Base-by-base conservation (phyloP, 2,797 vertebrate genomes). In the Rousettus madagascariensis region DNA sequence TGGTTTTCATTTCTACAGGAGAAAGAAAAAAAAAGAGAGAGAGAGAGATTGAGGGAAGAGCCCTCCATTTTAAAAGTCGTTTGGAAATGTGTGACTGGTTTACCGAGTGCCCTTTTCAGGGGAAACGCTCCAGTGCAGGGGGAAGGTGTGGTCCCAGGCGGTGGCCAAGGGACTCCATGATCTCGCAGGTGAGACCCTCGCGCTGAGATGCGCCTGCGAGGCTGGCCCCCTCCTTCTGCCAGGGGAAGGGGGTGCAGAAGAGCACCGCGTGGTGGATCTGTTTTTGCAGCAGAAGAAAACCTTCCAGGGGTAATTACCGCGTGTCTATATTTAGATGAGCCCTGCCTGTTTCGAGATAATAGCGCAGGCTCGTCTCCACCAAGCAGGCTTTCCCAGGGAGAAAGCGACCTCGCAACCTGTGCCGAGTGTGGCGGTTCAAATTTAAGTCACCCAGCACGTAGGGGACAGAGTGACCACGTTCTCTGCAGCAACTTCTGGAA, bases 61-160 rank as follows among this genome's bases (percentile, higher is more conserved):
- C 38, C 72, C 5, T 87, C 86, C 85, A 59, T 95, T 77, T 96
- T 97, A 87, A 92, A 97, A 94, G 87, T 16, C 38, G 22, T 80
- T 96, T 94, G 96, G 46, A 91, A 33, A 12, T 53, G 1, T 84
- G 51, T 86, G 95, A 91, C 97, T 96, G 97, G 94, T 96, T 96
- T 97, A 89, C 89, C 94, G 33, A 41, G 94, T 68, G 46, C 6
- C 63, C 46, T 8, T 43, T 89, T 85, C 87, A 17, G 51, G 30
- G 69, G 59, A 75, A 93, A 96, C 59, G 9, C 2, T 46, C 61
- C 6, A 49, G 22, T 0, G 0, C 36, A 46, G 90, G 68, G 6
- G 16, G 26, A 83, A 41, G 68, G 91, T 41, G 16, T 22, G 41
- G 30, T 68, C 46, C 92, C 53, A 74, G 28, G 75, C 36, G 17